Percentiles rank a stretch among this genome's conserved stretches.
Evolutionary conservation across 2,113 vertebrate genomes (phyloP).

Genomic region (Coptodon bakossiorum): DNA sequence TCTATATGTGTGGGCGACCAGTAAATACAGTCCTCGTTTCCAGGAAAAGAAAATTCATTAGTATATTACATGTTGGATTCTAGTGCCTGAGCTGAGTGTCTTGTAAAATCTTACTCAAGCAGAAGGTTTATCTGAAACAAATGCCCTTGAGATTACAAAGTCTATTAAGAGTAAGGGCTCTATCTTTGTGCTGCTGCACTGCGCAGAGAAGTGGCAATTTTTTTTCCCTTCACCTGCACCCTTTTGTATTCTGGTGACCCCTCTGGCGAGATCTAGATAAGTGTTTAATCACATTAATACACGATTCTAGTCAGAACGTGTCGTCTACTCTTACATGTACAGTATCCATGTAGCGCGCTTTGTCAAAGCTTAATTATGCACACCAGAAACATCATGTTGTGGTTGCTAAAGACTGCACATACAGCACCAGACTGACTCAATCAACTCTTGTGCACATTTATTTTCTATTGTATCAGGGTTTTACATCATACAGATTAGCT

Average conservation of each 20-base stretch:
- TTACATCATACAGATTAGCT: not conserved
- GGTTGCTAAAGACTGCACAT: not conserved
- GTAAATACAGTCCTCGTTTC: not conserved
- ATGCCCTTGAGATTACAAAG: not conserved
- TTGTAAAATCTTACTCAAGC: slow-evolving; percentile 4
- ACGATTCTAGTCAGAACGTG: not conserved
- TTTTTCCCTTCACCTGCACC: not conserved
- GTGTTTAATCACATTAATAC: not conserved
- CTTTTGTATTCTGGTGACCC: slow-evolving; percentile 3
- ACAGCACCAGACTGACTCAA: not conserved
- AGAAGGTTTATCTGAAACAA: slow-evolving; percentile 9
- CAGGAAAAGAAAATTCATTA: not conserved
- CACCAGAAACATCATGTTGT: not conserved
- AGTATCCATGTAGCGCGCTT: not conserved
- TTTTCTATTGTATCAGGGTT: not conserved
- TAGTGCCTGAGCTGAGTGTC: not conserved
- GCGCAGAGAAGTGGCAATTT: not conserved
- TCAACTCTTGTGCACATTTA: not conserved
- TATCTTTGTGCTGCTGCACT: not conserved
- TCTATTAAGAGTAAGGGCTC: not conserved
- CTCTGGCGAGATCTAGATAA: not conserved
- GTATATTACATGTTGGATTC: not conserved
- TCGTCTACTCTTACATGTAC: not conserved
- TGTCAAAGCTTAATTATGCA: not conserved
- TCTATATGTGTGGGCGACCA: not conserved